Evolutionary conservation across 2,113 vertebrate genomes (phyloP), one percentile per base, ranked within the genome.

Genomic region (Enhydra lutris): DNA sequence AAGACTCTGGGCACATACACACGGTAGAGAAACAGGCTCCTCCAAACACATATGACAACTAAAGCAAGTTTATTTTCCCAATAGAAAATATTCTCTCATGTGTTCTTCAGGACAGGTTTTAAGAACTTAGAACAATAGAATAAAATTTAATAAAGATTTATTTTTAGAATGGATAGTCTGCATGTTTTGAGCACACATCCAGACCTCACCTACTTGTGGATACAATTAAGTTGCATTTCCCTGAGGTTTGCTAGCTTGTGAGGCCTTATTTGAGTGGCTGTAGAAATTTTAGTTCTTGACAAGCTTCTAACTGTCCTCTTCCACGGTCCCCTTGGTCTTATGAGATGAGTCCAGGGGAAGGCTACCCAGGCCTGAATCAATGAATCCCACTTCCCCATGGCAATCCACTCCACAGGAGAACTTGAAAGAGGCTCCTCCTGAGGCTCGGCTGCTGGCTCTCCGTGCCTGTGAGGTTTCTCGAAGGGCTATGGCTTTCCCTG

Each of bases 271-370:
- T 57, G 73, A 94, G 45, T 55, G 31, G 59, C 57, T 63, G 8
- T n/a, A 39, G 82, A 93, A 7, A 10, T 26, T 45, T 52, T 29
- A 15, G n/a, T 17, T 57, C 92, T 76, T 39, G n/a, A 57, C 13
- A 63, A 34, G 57, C 50, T 83, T 73, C 65, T 73, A 71, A n/a
- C 20, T 23, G 34, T 18, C 26, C 45, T 42, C 45, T 18, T 34
- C 45, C 11, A 1, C 2, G 1, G 7, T 52, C 7, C 55, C 18
- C 11, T 63, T 0, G 7, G 39, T 36, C 1, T 45, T 11, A n/a
- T 2, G 20, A 59, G 36, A 26, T 34, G 36, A 50, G 36, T 39
- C n/a, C 18, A 14, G 34, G 24, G 17, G 29, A 34, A 69, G 36
- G 65, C 14, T 12, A 12, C 36, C 8, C 1, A 2, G 21, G 29